Percentiles rank a stretch among this genome's conserved stretches.
These are phyloP conservation scores for Paedocypris sp. DNA, from an alignment of 2,113 vertebrate genomes.

Conservation along the genomic window DNA sequence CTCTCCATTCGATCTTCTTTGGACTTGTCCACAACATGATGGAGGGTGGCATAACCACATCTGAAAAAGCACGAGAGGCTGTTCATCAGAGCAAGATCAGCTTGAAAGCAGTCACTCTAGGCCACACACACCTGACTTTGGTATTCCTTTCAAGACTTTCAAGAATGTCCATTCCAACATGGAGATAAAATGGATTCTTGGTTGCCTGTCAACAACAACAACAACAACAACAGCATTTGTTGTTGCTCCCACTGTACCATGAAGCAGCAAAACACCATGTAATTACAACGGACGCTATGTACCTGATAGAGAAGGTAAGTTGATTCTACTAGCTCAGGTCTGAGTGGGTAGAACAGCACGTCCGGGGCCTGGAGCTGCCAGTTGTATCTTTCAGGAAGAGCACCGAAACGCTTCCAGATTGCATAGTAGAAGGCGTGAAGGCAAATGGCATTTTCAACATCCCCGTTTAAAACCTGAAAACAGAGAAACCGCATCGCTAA, in stretches of 20 bases:
- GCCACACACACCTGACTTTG: slow-evolving; percentile 78
- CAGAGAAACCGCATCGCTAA: not conserved
- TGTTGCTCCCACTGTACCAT: too few species aligned
- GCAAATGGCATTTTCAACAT: slow-evolving; percentile 96
- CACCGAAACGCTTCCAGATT: slow-evolving; percentile 94
- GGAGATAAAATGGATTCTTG: slow-evolving; percentile 97
- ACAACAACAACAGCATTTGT: too few species aligned
- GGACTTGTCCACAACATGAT: slow-evolving; percentile 94
- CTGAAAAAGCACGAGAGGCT: slow-evolving; percentile 48
- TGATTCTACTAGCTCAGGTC: slow-evolving; percentile 92
- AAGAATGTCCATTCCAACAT: slow-evolving; percentile 97
- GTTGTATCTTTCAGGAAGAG: slow-evolving; percentile 93
- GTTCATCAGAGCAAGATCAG: not conserved
- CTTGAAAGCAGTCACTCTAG: not conserved
- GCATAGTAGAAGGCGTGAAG: slow-evolving; percentile 97
- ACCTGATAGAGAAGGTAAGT: slow-evolving; percentile 97
- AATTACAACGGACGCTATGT: too few species aligned
- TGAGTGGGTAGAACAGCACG: slow-evolving; percentile 87
- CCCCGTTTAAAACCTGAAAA: slow-evolving; percentile 82
- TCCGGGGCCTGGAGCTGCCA: slow-evolving; percentile 96
- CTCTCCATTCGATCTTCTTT: slow-evolving; percentile 99
- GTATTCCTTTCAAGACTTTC: slow-evolving; percentile 93
- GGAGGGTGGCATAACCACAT: slow-evolving; percentile 93
- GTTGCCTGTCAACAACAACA: too few species aligned
- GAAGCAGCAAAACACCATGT: too few species aligned